Conservation (phyloP, 2,113 vertebrate species). For the Phoenicopterus ruber region DNA sequence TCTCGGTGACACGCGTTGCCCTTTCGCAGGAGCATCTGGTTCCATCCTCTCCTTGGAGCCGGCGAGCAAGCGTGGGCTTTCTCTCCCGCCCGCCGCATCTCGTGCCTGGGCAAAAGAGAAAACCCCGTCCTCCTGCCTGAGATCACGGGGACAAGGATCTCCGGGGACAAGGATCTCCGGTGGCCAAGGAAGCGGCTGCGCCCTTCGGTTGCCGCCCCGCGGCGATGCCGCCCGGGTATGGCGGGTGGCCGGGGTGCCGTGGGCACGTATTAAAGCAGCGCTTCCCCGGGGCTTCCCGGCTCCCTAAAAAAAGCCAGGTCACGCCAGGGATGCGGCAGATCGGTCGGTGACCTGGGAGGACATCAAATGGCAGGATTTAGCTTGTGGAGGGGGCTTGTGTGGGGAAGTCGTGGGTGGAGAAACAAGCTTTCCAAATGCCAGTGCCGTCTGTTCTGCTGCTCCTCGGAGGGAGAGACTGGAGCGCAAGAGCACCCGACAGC, state of each 20-base stretch:
- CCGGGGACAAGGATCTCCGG: background rate
- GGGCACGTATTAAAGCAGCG: background rate
- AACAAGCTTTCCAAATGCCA: background rate
- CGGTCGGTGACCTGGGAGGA: background rate
- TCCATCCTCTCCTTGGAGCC: background rate
- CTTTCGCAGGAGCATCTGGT: background rate
- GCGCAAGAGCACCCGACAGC: background rate
- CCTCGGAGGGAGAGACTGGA: background rate
- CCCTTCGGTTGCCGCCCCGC: background rate
- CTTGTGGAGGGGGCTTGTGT: background rate
- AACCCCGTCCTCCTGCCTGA: background rate
- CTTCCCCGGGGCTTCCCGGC: background rate
- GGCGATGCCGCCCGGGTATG: background rate
- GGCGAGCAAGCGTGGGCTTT: background rate
- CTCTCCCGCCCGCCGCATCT: background rate
- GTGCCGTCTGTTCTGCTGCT: background rate
- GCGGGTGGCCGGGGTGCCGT: accelerated
- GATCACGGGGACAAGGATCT: background rate
- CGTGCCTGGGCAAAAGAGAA: background rate
- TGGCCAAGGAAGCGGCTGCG: background rate
- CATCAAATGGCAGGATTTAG: conserved; percentile 7
- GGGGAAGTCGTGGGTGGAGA: background rate
- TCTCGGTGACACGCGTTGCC: background rate
- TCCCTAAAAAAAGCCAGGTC: background rate
- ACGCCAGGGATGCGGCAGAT: background rate